These are phyloP conservation scores for Centropus bengalensis DNA, from an alignment of 2,113 vertebrate species.

Conservation along the genomic window DNA sequence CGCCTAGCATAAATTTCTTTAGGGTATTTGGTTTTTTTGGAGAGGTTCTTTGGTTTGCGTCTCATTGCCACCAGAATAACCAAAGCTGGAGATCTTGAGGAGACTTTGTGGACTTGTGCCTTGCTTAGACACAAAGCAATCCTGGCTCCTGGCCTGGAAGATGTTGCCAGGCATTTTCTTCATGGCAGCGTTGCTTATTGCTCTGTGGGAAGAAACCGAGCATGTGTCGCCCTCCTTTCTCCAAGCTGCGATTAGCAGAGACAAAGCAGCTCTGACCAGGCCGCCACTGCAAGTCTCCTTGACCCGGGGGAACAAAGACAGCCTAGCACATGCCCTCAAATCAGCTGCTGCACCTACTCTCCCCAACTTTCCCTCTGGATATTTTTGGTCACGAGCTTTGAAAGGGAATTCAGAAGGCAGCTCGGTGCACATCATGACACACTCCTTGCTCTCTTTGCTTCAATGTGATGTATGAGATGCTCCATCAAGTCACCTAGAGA, in stretches of 20 bases:
- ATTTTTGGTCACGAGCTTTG: neutral
- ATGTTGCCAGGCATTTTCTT: neutral
- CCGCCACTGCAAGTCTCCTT: neutral
- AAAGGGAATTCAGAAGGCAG: neutral
- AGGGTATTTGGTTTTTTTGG: neutral
- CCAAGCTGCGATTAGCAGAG: neutral
- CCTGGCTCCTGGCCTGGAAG: neutral
- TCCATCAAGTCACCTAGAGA: neutral
- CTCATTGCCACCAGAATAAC: neutral
- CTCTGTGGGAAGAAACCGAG: neutral
- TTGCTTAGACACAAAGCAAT: neutral
- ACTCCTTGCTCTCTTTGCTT: neutral
- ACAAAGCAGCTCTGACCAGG: neutral
- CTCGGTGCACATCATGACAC: fast-evolving
- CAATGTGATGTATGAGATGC: neutral
- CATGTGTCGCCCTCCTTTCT: neutral
- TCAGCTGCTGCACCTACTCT: neutral
- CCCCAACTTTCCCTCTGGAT: neutral
- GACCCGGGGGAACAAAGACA: neutral
- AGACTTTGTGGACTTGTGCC: neutral
- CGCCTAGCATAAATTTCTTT: neutral
- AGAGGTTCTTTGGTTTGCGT: neutral
- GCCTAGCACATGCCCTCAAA: neutral
- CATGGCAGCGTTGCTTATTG: neutral
- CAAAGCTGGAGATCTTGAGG: neutral